Percentiles rank a stretch among this genome's conserved stretches.
phyloP scores from a whole-genome alignment of 2,113 vertebrate species.

The Leucosticte australis region DNA sequence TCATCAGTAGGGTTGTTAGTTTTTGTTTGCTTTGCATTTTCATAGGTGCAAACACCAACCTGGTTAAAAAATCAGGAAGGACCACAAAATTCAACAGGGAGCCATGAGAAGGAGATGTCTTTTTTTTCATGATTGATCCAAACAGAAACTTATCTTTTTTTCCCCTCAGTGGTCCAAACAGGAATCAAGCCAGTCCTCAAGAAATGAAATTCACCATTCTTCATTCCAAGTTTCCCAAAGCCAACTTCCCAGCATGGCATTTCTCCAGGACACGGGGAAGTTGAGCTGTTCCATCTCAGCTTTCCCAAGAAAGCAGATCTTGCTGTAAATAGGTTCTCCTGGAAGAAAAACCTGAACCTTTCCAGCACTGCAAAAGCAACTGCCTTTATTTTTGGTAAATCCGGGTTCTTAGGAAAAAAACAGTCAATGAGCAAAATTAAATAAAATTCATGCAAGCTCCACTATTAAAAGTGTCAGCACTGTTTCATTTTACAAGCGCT shows the following conservation, averaged over 20 bases:
- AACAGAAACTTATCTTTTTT: not conserved
- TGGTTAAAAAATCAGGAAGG: not conserved
- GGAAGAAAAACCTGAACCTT: not conserved
- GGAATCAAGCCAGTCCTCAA: constrained; percentile 30
- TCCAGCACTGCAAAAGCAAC: not conserved
- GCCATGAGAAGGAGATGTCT: not conserved
- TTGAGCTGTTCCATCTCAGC: not conserved
- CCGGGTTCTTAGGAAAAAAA: not conserved
- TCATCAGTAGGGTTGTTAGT: not conserved
- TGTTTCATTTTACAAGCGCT: not conserved
- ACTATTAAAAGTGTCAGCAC: not conserved
- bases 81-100: not conserved
- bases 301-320: not conserved
- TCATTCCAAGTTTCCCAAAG: not conserved
- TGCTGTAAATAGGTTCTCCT: not conserved
- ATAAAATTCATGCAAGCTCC: not conserved
- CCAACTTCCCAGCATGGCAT: constrained; percentile 9
- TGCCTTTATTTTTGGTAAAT: not conserved
- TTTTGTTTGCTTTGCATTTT: not conserved
- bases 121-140: not conserved
- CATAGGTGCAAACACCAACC: not conserved
- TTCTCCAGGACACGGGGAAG: not conserved
- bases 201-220: constrained; percentile 10
- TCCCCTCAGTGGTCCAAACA: not conserved
- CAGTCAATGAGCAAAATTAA: not conserved